phyloP scores from a whole-genome alignment of 2,888 invertebrate species.

The Philhelius pedissequus region DNA sequence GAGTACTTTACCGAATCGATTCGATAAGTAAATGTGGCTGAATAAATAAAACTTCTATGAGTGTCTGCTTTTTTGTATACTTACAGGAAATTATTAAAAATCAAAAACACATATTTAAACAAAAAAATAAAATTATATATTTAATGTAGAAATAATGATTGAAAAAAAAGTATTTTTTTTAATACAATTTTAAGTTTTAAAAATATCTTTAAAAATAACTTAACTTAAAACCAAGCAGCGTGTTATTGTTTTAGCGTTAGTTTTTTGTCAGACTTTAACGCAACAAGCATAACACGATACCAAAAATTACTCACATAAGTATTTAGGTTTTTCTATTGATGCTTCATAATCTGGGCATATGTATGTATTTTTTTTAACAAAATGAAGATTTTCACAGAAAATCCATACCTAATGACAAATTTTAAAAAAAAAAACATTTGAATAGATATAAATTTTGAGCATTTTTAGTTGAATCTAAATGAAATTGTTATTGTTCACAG shows the following conservation, averaged over 20 bases:
- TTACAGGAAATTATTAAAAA: no score
- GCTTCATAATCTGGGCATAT: neutral
- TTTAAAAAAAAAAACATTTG: conserved; percentile 30
- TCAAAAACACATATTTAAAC: conserved; percentile 28
- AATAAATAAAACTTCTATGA: no score
- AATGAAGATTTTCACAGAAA: conserved; percentile 72
- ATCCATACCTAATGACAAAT: conserved; percentile 59
- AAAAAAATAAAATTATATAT: conserved; percentile 52
- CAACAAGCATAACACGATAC: conserved; percentile 29
- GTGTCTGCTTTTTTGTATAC: no score
- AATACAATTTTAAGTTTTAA: conserved; percentile 53
- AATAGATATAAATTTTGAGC: conserved; percentile 62
- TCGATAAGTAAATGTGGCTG: no score
- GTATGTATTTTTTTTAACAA: conserved; percentile 36
- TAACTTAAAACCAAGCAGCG: conserved; percentile 47
- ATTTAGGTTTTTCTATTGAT: neutral
- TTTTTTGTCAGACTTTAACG: conserved; percentile 24
- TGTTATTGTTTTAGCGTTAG: conserved; percentile 26
- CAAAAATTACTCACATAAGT: conserved; percentile 14
- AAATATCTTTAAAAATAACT: conserved; percentile 34
- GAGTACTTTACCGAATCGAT: no score
- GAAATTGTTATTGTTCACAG: neutral
- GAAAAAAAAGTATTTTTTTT: conserved; percentile 12
- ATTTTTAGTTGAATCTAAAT: conserved; percentile 41
- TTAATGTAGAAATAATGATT: conserved; percentile 40